phyloP scores from a whole-genome alignment of 2,113 vertebrate species.

The Rhipidura dahli region DNA sequence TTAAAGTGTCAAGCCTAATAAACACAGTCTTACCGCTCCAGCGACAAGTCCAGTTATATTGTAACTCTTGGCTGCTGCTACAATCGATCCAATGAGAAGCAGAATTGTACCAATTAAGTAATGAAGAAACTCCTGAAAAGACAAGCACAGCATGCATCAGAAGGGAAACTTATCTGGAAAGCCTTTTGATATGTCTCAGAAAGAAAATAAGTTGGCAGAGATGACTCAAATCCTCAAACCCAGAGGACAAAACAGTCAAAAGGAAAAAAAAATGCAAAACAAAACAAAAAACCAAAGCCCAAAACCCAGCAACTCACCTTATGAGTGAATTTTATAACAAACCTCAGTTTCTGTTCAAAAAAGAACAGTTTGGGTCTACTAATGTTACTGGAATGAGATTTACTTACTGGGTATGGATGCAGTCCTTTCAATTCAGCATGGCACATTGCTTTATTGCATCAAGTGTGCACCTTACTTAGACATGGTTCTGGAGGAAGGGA shows the following conservation, averaged over 20 bases:
- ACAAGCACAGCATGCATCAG: constrained; percentile 25
- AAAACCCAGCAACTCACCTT: background rate
- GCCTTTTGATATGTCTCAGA: background rate
- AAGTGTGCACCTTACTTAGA: background rate
- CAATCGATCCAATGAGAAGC: constrained; percentile 86
- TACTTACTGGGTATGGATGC: background rate
- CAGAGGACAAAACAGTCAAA: background rate
- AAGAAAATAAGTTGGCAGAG: background rate
- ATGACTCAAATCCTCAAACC: background rate
- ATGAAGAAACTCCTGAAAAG: constrained; percentile 89
- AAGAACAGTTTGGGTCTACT: background rate
- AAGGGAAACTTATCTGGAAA: background rate
- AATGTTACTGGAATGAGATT: background rate
- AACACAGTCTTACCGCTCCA: constrained; percentile 79
- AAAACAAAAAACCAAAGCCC: background rate
- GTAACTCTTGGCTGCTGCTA: constrained; percentile 76
- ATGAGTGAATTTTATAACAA: background rate
- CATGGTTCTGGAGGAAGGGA: background rate
- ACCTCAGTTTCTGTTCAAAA: background rate
- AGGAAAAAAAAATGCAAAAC: background rate
- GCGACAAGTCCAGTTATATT: constrained; percentile 74
- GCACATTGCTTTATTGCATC: background rate
- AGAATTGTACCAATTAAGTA: constrained; percentile 86
- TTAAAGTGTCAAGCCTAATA: background rate
- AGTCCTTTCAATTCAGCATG: background rate